These are phyloP conservation scores for Scomber colias DNA, from an alignment of 2,113 vertebrate species.

Conservation along the genomic window DNA sequence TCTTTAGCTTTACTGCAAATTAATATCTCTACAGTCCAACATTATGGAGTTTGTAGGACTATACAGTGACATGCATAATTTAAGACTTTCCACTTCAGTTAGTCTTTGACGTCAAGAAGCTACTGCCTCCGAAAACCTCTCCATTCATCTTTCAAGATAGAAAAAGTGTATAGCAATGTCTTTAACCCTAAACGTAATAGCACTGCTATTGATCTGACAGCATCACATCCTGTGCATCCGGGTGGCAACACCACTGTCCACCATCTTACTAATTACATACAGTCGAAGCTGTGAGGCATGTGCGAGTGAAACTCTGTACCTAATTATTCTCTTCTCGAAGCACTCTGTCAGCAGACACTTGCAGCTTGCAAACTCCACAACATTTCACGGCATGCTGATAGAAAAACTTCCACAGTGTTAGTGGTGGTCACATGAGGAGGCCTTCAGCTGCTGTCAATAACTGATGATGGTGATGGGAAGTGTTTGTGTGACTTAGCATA, in stretches of 20 bases:
- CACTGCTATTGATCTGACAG: not conserved
- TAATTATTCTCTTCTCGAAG: slow-evolving; percentile 5
- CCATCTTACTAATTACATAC: not conserved
- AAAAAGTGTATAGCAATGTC: not conserved
- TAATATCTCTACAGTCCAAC: slow-evolving; percentile 25
- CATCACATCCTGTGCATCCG: not conserved
- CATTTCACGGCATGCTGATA: not conserved
- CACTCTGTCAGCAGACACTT: not conserved
- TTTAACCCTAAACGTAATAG: not conserved
- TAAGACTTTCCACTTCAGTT: slow-evolving; percentile 8
- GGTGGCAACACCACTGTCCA: not conserved
- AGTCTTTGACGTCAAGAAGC: not conserved
- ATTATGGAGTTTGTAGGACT: slow-evolving; percentile 23
- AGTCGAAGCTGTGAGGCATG: not conserved
- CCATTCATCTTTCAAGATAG: slow-evolving; percentile 10
- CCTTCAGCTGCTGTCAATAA: not conserved
- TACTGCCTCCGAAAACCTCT: not conserved
- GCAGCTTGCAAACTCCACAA: slow-evolving; percentile 10
- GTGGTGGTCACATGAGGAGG: not conserved
- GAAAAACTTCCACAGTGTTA: not conserved
- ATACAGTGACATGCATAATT: slow-evolving; percentile 17
- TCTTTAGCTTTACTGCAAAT: slow-evolving; percentile 62
- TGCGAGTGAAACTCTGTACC: not conserved
- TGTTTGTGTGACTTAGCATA: not conserved
- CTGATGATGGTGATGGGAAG: not conserved